Evolutionary conservation across 2,888 invertebrate species (phyloP), one percentile per base, ranked within the genome.

Genomic region (Meloe dianella): DNA sequence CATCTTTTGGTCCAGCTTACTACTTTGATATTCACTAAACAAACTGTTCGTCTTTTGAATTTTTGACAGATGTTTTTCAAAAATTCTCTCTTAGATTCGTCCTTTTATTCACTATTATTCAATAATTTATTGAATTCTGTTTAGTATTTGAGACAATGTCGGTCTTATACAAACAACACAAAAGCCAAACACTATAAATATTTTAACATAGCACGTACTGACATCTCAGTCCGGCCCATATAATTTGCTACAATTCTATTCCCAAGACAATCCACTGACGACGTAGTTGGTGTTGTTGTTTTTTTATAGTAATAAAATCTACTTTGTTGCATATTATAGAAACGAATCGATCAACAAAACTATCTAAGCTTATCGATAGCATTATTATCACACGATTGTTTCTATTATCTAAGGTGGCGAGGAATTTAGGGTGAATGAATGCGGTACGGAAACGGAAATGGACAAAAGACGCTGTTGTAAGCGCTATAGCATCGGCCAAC

Each of bases 171-270:
- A 24, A 54, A 51, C 47, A 51, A 54, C 24, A 54, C 24, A 54
- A 24, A 54, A 54, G 54, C 54, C 54, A 54, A 54, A 54, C 54
- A 20, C 54, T 54, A 68, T 68, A 68, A 68, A 68, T 68, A 68
- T 68, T 68, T 65, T 65, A 68, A 62, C 61, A 64, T 24, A 62
- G 68, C 68, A 68, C 68, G 68, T 68, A 61, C 35, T 54, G 54
- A 54, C 24, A 24, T 24, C 24, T 35, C 38, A n/a, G 65, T 14
- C 65, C 63, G 20, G 63, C 68, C 68, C 65, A 65, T 62, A 63
- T 68, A 68, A 68, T 68, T 68, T 68, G 68, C 54, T 54, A 54
- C 24, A 22, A 24, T 24, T 22, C 54, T 24, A 54, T 54, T 54
- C 54, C 54, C 54, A 24, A 54, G 22, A 22, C 54, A 6, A 54